phyloP scores from a whole-genome alignment of 2,797 vertebrate species.

The Sibirionetta formosa region DNA sequence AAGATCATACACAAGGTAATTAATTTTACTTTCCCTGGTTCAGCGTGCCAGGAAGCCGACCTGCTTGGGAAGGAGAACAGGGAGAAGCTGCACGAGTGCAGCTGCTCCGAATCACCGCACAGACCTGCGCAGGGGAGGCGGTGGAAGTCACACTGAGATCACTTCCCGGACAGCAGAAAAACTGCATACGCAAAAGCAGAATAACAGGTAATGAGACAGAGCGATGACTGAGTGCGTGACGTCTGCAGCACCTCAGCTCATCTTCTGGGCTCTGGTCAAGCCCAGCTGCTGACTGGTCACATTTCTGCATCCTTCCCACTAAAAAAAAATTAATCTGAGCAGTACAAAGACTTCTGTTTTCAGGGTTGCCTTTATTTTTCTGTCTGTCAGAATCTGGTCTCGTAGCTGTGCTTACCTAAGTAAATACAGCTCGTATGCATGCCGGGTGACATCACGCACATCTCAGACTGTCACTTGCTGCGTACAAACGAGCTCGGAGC shows the following conservation, averaged over 20 bases:
- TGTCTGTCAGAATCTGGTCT: not conserved
- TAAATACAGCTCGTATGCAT: not conserved
- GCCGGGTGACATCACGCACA: not conserved
- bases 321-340: not conserved
- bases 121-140: not conserved
- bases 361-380: not conserved
- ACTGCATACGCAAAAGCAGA: conserved; percentile 14
- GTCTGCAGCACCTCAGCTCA: not conserved
- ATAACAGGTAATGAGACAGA: not conserved
- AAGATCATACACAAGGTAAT: not conserved
- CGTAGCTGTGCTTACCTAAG: not conserved
- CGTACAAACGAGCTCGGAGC: not conserved
- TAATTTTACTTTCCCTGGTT: conserved; percentile 19
- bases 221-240: not conserved
- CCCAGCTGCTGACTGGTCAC: not conserved
- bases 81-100: conserved; percentile 18
- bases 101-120: conserved; percentile 47
- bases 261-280: not conserved
- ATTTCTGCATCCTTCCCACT: not conserved
- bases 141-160: conserved; percentile 58
- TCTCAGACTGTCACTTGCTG: not conserved
- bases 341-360: not conserved
- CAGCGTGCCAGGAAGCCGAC: conserved; percentile 38
- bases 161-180: conserved; percentile 26
- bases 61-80: conserved; percentile 50